Conservation (phyloP, 2,797 vertebrate genomes). For the Neosilurus mollespiculum region DNA sequence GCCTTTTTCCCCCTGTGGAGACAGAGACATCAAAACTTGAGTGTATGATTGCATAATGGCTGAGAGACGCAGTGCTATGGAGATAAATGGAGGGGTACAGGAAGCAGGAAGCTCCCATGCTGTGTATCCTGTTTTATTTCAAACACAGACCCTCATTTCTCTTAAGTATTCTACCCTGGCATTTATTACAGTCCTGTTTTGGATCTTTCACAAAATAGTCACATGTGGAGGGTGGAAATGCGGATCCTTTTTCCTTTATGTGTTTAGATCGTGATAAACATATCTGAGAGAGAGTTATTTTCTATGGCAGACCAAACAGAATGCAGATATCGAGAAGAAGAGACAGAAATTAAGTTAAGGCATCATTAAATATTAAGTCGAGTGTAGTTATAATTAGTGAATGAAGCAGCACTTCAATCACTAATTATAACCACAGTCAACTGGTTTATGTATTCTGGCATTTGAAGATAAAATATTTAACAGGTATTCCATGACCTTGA, state of each 20-base stretch:
- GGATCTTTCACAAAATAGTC: neutral
- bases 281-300: neutral
- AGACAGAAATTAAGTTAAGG: neutral
- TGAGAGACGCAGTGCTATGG: conserved; percentile 19
- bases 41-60: conserved; percentile 37
- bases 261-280: neutral
- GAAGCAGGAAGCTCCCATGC: conserved; percentile 32
- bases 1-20: conserved; percentile 12
- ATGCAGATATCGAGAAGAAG: neutral
- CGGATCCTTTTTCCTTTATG: neutral
- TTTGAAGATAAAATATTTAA: too few species aligned
- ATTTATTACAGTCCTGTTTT: conserved; percentile 9
- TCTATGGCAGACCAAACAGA: conserved; percentile 13
- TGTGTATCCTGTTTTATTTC: conserved; percentile 20
- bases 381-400: too few species aligned
- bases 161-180: neutral
- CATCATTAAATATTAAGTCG: conserved; percentile 1
- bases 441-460: neutral
- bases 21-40: conserved; percentile 34
- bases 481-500: too few species aligned
- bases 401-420: neutral
- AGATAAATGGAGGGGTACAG: conserved; percentile 33
- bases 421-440: neutral
- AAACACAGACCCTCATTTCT: conserved; percentile 2
- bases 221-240: neutral